These are phyloP conservation scores for Hipparchia sbordonii DNA, from an alignment of 2,888 invertebrate genomes.

Conservation along the genomic window DNA sequence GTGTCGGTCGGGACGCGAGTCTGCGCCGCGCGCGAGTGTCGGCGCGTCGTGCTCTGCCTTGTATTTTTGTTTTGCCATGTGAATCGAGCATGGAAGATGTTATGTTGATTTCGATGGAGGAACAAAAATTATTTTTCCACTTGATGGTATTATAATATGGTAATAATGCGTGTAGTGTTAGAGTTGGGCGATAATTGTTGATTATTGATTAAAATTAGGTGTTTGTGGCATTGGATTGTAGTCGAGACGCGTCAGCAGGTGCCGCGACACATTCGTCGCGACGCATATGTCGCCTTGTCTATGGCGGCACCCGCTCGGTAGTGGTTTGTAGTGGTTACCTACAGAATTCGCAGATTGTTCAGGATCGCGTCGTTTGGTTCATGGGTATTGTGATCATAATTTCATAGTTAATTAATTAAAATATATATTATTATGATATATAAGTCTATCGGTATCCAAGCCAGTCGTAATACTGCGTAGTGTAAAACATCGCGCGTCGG, in stretches of 20 bases:
- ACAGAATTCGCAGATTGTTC: slow-evolving; percentile 62
- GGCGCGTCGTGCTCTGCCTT: slow-evolving; percentile 59
- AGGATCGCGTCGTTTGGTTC: slow-evolving; percentile 75
- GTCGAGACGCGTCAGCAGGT: slow-evolving; percentile 49
- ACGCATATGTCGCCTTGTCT: slow-evolving; percentile 26
- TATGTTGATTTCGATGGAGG: slow-evolving; percentile 75
- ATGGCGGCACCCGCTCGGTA: slow-evolving; percentile 42
- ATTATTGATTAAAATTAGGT: slow-evolving; percentile 82
- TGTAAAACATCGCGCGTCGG: slow-evolving; percentile 30
- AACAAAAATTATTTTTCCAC: slow-evolving; percentile 82
- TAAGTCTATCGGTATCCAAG: slow-evolving; percentile 37
- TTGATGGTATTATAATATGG: slow-evolving; percentile 69
- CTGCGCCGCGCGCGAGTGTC: slow-evolving; percentile 45
- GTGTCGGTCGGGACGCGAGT: slow-evolving; percentile 40
- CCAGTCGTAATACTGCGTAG: slow-evolving; percentile 39
- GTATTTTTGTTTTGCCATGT: slow-evolving; percentile 72
- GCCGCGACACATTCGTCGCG: slow-evolving; percentile 30
- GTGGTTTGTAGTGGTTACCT: slow-evolving; percentile 69
- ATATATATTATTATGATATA: slow-evolving; percentile 60
- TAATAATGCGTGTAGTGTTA: slow-evolving; percentile 78
- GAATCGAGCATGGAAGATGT: slow-evolving; percentile 65
- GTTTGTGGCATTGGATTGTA: slow-evolving; percentile 77
- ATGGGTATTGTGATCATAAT: slow-evolving; percentile 79
- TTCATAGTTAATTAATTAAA: slow-evolving; percentile 75
- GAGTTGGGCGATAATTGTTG: slow-evolving; percentile 81